Base-by-base conservation (phyloP, 2,113 vertebrate species). In the Verasper variegatus region DNA sequence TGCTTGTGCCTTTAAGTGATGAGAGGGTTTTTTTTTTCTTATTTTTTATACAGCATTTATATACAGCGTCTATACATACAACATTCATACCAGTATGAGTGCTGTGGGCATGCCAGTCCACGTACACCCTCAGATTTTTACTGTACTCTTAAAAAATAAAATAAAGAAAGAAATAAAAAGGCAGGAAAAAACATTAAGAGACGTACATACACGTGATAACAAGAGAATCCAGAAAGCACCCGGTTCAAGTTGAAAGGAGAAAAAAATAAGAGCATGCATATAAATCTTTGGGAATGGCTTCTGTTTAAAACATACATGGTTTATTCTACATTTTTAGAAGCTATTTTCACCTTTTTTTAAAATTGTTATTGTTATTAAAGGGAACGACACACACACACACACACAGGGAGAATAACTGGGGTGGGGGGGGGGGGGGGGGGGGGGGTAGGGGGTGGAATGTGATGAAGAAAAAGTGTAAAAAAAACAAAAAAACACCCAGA, bases 41-140 rank as follows among this genome's bases (percentile, higher is more conserved):
- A 85, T 92, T 91, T 93, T 91, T 90, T 90, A 94, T 92, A 95
- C 93, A 95, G 94, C 93, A 91, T 95, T 94, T 95, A 94, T 95
- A 89, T 95, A 95, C 94, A 95, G 94, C 93, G 73, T 93, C 94
- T 95, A 93, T 95, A 94, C 93, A 94, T 92, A 88, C 82, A 93
- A 94, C 93, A 94, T 92, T 94, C 91, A 90, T 88, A 88, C 92
- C 86, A 91, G 88, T 78, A 85, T 68, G 75, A 84, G 85, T 75
- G 87, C 82, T 70, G 74, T 61, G 74, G 85, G 81, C 84, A 81
- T 82, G 82, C 68, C 75, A 40, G 68, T 81, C 88, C 88, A 89
- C 76, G 71, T 70, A 54, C 67, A 81, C 71, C 80, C 86, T 87
- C 81, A 77, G 80, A 77, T 80, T 73, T 73, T 31, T 81, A 31